Conservation (phyloP, 2,888 invertebrate genomes). For the Panorpa germanica region DNA sequence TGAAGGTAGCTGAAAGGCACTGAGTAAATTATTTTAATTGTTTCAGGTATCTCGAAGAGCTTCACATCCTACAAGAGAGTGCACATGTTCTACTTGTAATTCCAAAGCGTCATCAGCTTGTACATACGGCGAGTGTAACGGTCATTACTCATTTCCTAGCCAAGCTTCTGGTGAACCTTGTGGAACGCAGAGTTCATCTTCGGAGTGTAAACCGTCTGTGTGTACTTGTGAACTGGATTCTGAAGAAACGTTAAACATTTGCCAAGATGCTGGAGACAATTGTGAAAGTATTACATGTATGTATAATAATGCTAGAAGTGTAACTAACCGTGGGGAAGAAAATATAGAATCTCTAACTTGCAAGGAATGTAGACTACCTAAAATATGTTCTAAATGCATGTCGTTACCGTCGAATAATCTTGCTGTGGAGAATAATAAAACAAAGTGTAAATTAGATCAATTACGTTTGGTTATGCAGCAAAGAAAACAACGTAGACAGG, state of each 20-base stretch:
- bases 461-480: constrained; percentile 81
- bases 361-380: too few species aligned
- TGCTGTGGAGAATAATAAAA: constrained; percentile 55
- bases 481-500: constrained; percentile 65
- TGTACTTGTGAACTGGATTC: background rate
- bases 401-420: constrained; percentile 28
- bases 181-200: constrained; percentile 5
- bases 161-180: constrained; percentile 14
- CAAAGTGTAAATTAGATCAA: constrained; percentile 73
- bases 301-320: too few species aligned
- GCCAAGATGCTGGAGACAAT: too few species aligned
- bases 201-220: constrained; percentile 9
- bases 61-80: constrained; percentile 19
- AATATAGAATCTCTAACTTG: too few species aligned
- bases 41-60: too few species aligned
- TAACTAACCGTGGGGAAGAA: constrained; percentile 1
- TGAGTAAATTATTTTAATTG: constrained; percentile 12
- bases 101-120: constrained; percentile 20
- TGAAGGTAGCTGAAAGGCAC: constrained; percentile 18
- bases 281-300: too few species aligned
- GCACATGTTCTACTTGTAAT: constrained; percentile 21
- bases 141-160: constrained; percentile 16
- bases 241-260: constrained; percentile 15
- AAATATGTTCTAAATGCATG: constrained; percentile 28
- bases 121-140: constrained; percentile 25